Conservation (phyloP, 1,140 invertebrate species). For the Tetranychus urticae region DNA sequence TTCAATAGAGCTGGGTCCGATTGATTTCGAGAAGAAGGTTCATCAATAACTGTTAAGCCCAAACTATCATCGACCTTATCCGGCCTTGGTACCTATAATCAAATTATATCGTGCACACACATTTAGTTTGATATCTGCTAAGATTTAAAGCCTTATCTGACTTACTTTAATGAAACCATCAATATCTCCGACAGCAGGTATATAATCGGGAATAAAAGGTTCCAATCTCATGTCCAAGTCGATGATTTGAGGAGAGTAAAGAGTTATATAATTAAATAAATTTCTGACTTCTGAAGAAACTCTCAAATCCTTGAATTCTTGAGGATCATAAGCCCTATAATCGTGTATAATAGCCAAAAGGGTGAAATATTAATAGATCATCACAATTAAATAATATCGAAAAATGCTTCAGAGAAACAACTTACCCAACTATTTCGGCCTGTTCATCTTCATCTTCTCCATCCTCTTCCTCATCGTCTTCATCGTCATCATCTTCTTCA, state of each 20-base stretch:
- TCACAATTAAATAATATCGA: not conserved
- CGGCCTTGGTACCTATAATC: constrained; percentile 39
- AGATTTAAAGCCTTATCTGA: constrained; percentile 24
- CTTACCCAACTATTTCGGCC: not conserved
- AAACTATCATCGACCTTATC: constrained; percentile 41
- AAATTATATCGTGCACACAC: not conserved
- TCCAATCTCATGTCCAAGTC: constrained; percentile 68
- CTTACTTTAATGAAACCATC: constrained; percentile 78
- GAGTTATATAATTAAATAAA: constrained; percentile 72
- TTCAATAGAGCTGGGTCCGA: constrained; percentile 83
- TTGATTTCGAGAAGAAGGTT: constrained; percentile 65
- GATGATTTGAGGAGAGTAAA: constrained; percentile 70
- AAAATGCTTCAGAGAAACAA: not conserved
- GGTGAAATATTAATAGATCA: not conserved
- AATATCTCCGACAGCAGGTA: constrained; percentile 91
- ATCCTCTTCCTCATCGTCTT: not conserved
- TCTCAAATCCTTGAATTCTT: constrained; percentile 54
- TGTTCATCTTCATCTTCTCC: not conserved
- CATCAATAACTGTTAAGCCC: constrained; percentile 70
- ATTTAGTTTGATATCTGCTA: too few relatives aligned
- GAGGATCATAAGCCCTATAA: constrained; percentile 39
- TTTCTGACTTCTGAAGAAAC: constrained; percentile 68
- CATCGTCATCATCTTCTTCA: not conserved
- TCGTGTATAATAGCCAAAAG: not conserved
- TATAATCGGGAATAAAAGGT: constrained; percentile 87